Percentiles rank a stretch among this genome's conserved stretches.
phyloP scores from a whole-genome alignment of 1,140 invertebrate species.

The Brachionus asplanchnoidis region DNA sequence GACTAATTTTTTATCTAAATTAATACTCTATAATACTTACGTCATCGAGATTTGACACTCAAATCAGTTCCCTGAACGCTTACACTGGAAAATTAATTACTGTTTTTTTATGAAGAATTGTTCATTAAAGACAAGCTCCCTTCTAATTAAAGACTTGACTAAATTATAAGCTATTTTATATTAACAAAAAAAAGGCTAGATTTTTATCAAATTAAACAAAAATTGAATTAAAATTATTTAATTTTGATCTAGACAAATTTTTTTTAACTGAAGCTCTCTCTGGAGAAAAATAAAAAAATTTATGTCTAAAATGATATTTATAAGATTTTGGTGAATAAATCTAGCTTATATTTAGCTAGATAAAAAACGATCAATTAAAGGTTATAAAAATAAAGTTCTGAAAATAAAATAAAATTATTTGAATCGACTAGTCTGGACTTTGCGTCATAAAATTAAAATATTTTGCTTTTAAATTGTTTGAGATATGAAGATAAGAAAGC shows the following conservation, averaged over 20 bases:
- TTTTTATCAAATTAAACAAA: background rate
- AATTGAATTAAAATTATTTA: background rate
- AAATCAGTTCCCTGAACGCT: background rate
- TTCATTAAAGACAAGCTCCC: background rate
- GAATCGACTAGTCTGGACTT: background rate
- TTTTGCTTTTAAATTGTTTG: background rate
- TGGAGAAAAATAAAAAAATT: background rate
- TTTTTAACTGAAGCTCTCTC: background rate
- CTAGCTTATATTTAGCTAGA: background rate
- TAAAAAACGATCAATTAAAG: background rate
- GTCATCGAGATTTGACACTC: background rate
- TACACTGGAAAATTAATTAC: background rate
- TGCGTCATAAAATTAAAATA: background rate
- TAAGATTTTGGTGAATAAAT: background rate
- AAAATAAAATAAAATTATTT: background rate
- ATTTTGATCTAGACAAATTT: background rate
- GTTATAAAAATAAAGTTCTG: background rate
- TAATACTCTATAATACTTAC: background rate
- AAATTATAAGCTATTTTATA: background rate
- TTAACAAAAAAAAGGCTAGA: too few species aligned
- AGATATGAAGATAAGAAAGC: background rate
- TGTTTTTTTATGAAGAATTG: background rate
- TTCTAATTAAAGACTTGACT: background rate
- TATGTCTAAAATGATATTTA: background rate
- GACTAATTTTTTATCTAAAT: background rate